phyloP scores from a whole-genome alignment of 2,797 vertebrate species.

The Sebastes cheni region DNA sequence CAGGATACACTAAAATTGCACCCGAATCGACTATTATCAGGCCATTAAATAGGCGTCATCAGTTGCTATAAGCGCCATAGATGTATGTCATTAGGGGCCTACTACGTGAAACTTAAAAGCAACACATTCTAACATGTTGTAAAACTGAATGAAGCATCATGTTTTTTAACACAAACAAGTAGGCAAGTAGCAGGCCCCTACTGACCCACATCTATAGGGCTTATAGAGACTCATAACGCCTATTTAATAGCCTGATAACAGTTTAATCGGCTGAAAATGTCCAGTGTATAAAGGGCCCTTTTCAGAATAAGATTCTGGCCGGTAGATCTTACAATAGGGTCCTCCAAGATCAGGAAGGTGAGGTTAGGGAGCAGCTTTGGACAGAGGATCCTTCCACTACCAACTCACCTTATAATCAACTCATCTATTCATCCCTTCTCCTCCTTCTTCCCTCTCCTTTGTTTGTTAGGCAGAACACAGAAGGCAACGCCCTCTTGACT shows the following conservation, averaged over 20 bases:
- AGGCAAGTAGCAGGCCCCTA: no score
- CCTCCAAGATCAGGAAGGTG: constrained; percentile 58
- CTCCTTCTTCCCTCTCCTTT: constrained; percentile 33
- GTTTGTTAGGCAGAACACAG: constrained; percentile 20
- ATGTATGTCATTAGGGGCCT: no score
- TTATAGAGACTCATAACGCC: no score
- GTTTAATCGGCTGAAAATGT: neutral
- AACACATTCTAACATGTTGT: no score
- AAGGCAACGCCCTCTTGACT: constrained; percentile 20
- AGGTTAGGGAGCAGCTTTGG: constrained; percentile 32
- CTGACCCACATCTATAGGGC: no score
- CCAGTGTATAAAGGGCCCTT: neutral
- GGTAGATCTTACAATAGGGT: neutral
- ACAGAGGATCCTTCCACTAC: constrained; percentile 36
- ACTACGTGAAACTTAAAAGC: no score
- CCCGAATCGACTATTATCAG: no score
- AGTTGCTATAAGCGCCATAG: no score
- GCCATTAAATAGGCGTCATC: no score
- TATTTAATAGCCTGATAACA: no score
- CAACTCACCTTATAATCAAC: constrained; percentile 71
- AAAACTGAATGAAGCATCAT: no score
- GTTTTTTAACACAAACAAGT: no score
- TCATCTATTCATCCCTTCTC: constrained; percentile 53
- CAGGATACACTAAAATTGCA: neutral
- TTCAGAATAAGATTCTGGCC: neutral